Evolutionary conservation across 1,140 invertebrate genomes (phyloP), one percentile per base, ranked within the genome.

Genomic region (Pseudomyrmex gracilis): DNA sequence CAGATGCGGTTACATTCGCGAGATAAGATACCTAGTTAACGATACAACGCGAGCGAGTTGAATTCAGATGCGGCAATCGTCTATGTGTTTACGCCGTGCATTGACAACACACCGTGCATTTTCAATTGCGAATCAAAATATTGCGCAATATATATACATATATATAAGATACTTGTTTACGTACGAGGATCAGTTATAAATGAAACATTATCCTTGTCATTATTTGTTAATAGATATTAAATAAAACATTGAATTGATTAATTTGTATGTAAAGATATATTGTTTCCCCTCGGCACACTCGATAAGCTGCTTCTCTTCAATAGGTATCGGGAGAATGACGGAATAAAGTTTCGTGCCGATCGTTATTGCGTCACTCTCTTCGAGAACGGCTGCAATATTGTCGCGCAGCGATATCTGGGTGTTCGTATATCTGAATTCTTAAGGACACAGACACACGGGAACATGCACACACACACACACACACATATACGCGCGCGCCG

Each of bases 1-100:
- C 76, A 80, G 76, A 80, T 80, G 76, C 53, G 76, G 76, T 80
- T 80, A 71, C 34, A 34, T 53, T 70, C n/a, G 66, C 20, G 64
- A 80, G 76, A 60, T 80, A 80, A 80, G 76, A 80, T 80, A 80
- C 66, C 76, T 80, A 34, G 66, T 80, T 80, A 80, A 80, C 53
- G 66, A 80, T 80, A 47, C 66, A 71, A 71, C 12, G 76, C 66
- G 20, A 34, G 47, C 53, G 66, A 20, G 10, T 49, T 9, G 76
- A 43, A 71, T 80, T 58, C 71, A 80, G 43, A 80, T 80, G 66
- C 66, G 43, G 55, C 51, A 57, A 53, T 15, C 24, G 67, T n/a
- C 24, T 22, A 15, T 22, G 22, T 58, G 66, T 47, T 78, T 78
- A 70, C 49, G 63, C 51, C 15, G 64, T 12, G 20, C 64, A 47